phyloP scores from a whole-genome alignment of 2,888 invertebrate genomes.

The Lycia hirtaria region DNA sequence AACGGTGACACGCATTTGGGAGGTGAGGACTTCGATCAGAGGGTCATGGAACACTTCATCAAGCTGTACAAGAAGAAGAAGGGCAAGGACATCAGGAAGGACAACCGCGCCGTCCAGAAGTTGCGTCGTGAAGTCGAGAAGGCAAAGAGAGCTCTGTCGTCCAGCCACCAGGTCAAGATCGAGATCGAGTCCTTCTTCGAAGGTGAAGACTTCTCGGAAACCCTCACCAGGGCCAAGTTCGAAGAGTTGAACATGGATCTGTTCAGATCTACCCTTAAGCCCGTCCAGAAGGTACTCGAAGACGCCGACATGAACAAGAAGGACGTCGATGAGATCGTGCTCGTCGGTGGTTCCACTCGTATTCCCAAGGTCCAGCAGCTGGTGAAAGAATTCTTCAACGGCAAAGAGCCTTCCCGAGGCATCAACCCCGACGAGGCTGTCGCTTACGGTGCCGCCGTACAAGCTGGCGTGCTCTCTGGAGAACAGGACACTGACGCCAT shows the following conservation, averaged over 20 bases:
- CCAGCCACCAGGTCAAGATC: constrained; percentile 97
- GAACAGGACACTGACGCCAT: constrained; percentile 99
- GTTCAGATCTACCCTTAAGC: constrained; percentile 96
- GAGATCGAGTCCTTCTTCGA: constrained; percentile 99
- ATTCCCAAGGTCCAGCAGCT: constrained; percentile 98
- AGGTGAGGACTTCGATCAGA: constrained; percentile 99
- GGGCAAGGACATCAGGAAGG: constrained; percentile 98
- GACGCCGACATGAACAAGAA: constrained; percentile 99
- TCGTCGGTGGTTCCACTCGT: constrained; percentile 99
- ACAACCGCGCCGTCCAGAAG: constrained; percentile 97
- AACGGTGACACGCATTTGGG: constrained; percentile 99
- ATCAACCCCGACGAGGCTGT: constrained; percentile 99
- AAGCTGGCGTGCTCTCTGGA: constrained; percentile 98
- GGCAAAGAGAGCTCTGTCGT: constrained; percentile 97
- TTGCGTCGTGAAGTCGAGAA: constrained; percentile 98
- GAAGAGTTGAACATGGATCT: constrained; percentile 98
- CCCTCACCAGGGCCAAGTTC: constrained; percentile 98
- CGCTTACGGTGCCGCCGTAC: constrained; percentile 99
- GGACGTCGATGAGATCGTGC: constrained; percentile 99
- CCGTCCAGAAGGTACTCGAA: constrained; percentile 97
- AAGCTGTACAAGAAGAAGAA: constrained; percentile 99
- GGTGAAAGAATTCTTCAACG: constrained; percentile 97
- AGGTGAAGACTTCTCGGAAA: constrained; percentile 99
- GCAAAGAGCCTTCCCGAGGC: constrained; percentile 98
- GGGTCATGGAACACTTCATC: constrained; percentile 99